These are phyloP conservation scores for Peromyscus californicus DNA, from an alignment of 2,113 vertebrate species.

Conservation along the genomic window DNA sequence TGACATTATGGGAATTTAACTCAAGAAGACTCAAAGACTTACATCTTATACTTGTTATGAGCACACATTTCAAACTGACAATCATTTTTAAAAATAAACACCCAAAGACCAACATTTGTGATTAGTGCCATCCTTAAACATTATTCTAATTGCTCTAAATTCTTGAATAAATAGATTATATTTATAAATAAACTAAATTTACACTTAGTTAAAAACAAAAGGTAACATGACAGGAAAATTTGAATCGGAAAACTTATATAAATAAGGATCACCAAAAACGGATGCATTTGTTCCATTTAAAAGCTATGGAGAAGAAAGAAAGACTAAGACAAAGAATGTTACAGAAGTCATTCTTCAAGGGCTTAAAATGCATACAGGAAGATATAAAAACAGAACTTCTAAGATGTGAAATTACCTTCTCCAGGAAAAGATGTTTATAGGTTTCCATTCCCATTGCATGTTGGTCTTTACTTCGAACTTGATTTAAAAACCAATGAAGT, in stretches of 20 bases:
- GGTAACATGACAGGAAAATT: slow-evolving; percentile 48
- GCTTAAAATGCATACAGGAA: neutral
- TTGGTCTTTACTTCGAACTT: slow-evolving; percentile 99
- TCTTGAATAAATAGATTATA: neutral
- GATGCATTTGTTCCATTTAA: neutral
- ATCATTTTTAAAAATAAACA: slow-evolving; percentile 17
- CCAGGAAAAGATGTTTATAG: slow-evolving; percentile 99
- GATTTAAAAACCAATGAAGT: slow-evolving; percentile 99
- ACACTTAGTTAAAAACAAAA: neutral
- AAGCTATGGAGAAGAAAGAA: neutral
- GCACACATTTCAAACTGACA: neutral
- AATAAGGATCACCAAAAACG: neutral
- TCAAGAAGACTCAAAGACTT: neutral
- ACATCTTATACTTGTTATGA: neutral
- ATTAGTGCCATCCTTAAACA: neutral
- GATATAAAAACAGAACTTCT: neutral
- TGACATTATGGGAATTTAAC: slow-evolving; percentile 4
- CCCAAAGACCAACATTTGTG: neutral
- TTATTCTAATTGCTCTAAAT: neutral
- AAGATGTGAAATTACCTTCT: slow-evolving; percentile 91
- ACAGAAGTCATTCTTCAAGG: slow-evolving; percentile 11
- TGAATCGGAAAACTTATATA: neutral
- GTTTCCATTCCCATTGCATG: slow-evolving; percentile 99
- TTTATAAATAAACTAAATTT: slow-evolving; percentile 4
- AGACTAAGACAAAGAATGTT: neutral